Percentiles rank a stretch among this genome's conserved stretches.
Conservation (phyloP, 2,113 vertebrate genomes). For the Aphyosemion australe region DNA sequence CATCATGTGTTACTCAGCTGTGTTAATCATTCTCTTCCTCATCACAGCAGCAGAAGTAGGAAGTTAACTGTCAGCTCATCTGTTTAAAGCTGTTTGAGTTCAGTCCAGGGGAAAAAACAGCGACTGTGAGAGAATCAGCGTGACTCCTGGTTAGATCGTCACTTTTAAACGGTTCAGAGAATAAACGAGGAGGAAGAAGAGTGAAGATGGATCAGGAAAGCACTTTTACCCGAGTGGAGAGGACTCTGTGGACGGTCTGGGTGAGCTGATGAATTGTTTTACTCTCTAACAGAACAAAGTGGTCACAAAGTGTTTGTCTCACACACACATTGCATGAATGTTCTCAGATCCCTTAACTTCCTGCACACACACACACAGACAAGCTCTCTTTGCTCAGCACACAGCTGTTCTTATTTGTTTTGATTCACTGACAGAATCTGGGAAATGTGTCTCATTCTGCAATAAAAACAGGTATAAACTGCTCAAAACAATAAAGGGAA, state of each 20-base stretch:
- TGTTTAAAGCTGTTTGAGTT: background rate
- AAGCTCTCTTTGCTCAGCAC: too few relatives aligned
- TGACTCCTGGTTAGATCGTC: background rate
- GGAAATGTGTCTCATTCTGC: too few relatives aligned
- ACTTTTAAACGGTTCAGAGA: background rate
- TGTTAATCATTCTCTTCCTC: constrained; percentile 63
- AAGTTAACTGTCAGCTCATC: constrained; percentile 36
- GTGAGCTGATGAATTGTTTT: constrained; percentile 58
- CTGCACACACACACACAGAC: too few relatives aligned
- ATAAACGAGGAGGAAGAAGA: background rate
- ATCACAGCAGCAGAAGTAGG: constrained; percentile 47
- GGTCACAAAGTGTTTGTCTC: too few relatives aligned
- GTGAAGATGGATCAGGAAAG: constrained; percentile 67
- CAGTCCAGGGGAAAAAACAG: background rate
- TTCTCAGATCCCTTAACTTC: background rate
- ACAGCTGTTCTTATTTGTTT: too few relatives aligned
- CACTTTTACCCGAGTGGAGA: constrained; percentile 45
- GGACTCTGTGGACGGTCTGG: constrained; percentile 75
- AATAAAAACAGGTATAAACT: too few relatives aligned
- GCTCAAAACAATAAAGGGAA: too few relatives aligned
- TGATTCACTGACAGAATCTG: too few relatives aligned
- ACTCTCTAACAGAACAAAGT: background rate
- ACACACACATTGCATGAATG: background rate
- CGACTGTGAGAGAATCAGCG: background rate
- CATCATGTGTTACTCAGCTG: constrained; percentile 18